A percentile compares a stretch with the other conserved stretches of the same genome.
phyloP scores from a whole-genome alignment of 2,113 vertebrate genomes.

The Melierax canorus region DNA sequence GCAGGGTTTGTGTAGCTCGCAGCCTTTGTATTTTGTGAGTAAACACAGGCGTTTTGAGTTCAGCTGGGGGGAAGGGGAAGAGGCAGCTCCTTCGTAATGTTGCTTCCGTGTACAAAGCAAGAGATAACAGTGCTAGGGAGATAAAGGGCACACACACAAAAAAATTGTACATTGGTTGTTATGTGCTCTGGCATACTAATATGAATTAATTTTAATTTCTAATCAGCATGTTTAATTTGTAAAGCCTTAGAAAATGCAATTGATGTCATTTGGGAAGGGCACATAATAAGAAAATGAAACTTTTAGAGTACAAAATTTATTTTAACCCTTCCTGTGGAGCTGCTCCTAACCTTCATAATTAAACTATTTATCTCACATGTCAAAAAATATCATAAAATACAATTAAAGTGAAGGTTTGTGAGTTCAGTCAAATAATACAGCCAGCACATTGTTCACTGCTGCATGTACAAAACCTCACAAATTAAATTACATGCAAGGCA shows the following conservation, averaged over 20 bases:
- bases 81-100: not conserved
- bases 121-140: not conserved
- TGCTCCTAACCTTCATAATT: not conserved
- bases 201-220: constrained; percentile 34
- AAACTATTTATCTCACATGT: not conserved
- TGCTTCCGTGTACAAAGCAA: not conserved
- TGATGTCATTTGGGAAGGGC: not conserved
- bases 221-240: constrained; percentile 3
- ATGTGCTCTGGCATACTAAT: not conserved
- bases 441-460: not conserved
- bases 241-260: not conserved
- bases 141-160: not conserved
- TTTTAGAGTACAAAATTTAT: not conserved
- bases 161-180: not conserved
- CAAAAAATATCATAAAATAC: not conserved
- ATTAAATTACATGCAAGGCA: not conserved
- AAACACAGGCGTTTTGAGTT: not conserved
- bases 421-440: not conserved
- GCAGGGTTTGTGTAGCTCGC: not conserved
- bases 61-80: not conserved
- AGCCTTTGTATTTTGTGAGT: not conserved
- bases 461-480: not conserved
- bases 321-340: not conserved
- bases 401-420: not conserved
- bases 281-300: not conserved